A percentile compares a stretch with the other conserved stretches of the same genome.
These are phyloP conservation scores for Caenorhabditis sp. DNA, from an alignment of 2,888 invertebrate species.

Conservation along the genomic window DNA sequence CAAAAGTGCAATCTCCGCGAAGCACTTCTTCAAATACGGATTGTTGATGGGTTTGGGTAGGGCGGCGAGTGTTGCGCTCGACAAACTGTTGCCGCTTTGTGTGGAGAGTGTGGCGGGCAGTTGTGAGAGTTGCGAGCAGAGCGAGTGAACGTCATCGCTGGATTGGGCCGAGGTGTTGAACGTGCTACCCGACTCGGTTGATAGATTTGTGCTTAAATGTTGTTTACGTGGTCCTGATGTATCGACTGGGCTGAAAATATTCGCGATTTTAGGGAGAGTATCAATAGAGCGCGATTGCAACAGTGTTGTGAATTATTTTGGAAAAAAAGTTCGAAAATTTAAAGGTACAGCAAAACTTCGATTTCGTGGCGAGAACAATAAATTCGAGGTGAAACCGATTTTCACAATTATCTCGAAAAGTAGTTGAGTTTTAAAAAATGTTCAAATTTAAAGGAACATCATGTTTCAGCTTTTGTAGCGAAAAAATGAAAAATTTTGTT, in stretches of 20 bases:
- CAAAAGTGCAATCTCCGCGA: neutral
- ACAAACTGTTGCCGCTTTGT: neutral
- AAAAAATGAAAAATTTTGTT: no score
- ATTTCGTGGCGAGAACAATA: no score
- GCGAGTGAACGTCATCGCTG: constrained; percentile 33
- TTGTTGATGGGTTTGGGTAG: neutral
- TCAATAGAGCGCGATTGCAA: no score
- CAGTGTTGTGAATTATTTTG: no score
- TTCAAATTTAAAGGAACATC: no score
- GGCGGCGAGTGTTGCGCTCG: neutral
- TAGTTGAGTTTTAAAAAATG: no score
- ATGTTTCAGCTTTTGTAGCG: no score
- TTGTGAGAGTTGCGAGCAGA: constrained; percentile 33
- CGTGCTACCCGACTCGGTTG: neutral
- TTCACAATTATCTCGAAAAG: no score
- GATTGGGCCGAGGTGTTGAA: constrained; percentile 6
- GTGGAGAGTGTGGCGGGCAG: neutral
- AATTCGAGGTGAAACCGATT: no score
- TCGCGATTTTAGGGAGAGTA: neutral
- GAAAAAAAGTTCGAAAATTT: no score
- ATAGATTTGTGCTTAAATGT: neutral
- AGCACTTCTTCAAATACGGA: neutral
- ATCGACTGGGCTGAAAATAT: constrained; percentile 17
- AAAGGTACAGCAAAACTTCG: no score
- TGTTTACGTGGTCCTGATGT: constrained; percentile 10